These are phyloP conservation scores for Pogonus chalceus DNA, from an alignment of 1,140 invertebrate genomes.

Conservation along the genomic window DNA sequence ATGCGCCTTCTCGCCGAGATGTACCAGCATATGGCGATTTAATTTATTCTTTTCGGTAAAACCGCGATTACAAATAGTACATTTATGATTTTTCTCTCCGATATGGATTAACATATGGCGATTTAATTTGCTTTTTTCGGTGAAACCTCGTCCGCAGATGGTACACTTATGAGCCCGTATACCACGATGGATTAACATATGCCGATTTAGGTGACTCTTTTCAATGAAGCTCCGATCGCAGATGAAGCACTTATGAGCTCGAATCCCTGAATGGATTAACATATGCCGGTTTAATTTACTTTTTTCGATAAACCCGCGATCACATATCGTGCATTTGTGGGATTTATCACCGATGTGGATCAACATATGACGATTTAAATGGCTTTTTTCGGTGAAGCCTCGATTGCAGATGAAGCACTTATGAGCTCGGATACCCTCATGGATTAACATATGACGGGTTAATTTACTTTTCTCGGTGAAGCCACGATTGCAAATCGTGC, in stretches of 20 bases:
- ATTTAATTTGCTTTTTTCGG: background rate
- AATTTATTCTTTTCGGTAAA: slow-evolving; percentile 1
- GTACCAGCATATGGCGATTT: background rate
- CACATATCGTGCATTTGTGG: background rate
- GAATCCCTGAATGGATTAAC: background rate
- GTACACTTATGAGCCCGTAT: background rate
- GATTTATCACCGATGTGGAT: slow-evolving; percentile 2
- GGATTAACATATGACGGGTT: background rate
- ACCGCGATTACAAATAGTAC: background rate
- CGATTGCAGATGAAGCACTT: slow-evolving; percentile 1
- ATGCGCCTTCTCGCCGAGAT: background rate
- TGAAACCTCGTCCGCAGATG: background rate
- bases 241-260: background rate
- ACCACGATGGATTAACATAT: background rate
- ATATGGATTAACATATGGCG: slow-evolving; percentile 3
- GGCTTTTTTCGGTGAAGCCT: background rate
- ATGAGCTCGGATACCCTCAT: background rate
- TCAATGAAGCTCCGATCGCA: background rate
- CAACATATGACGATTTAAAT: background rate
- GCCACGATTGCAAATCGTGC: background rate
- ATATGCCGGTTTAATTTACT: background rate
- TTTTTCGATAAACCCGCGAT: background rate
- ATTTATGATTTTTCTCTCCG: slow-evolving; percentile 1
- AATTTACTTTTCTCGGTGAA: background rate
- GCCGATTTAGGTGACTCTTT: background rate